Evolutionary conservation across 2,888 invertebrate species (phyloP), one percentile per base, ranked within the genome.

Genomic region (Hirtodrosophila confusa): DNA sequence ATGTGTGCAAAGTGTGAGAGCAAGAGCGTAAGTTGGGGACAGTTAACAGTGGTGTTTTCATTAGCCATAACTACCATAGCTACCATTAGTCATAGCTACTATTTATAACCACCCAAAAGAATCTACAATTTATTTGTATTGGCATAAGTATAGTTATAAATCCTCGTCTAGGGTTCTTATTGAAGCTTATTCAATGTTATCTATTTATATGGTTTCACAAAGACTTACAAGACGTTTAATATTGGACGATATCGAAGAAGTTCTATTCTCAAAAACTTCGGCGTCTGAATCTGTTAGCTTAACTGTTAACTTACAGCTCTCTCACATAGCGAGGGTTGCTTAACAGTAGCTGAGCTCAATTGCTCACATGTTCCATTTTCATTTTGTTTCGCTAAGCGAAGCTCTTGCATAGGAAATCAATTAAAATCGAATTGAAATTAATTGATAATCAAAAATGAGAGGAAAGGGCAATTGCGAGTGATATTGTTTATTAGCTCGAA

Each of bases 341-440:
- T 40, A 35, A 45, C 62, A 56, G 45, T n/a, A 9, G 33, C 49
- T 54, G 68, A 58, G 68, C 8, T 35, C 36, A 36, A 48, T 53
- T 45, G 67, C 55, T 77, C 37, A 51, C 47, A 24, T 51, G 78
- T 78, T 75, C 31, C 78, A 67, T n/a, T 78, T 48, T 29, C 75
- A 66, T 31, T 45, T 29, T 61, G 74, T 61, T 58, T 5, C 69
- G 24, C 8, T 37, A 12, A 10, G 11, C 17, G 33, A 31, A 12
- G 9, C 37, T 17, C 39, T 54, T 54, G 45, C 51, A 61, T 57
- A 58, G 70, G 24, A 51, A 64, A 64, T 48, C 62, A 83, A 78
- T 75, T 75, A 24, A 63, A 69, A 55, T 69, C 57, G 54, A 72
- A 79, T 78, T 72, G 67, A 47, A 83, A 61, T 67, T 67, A 63